phyloP scores from a whole-genome alignment of 2,888 invertebrate species.

The Chrysomela aeneicollis region DNA sequence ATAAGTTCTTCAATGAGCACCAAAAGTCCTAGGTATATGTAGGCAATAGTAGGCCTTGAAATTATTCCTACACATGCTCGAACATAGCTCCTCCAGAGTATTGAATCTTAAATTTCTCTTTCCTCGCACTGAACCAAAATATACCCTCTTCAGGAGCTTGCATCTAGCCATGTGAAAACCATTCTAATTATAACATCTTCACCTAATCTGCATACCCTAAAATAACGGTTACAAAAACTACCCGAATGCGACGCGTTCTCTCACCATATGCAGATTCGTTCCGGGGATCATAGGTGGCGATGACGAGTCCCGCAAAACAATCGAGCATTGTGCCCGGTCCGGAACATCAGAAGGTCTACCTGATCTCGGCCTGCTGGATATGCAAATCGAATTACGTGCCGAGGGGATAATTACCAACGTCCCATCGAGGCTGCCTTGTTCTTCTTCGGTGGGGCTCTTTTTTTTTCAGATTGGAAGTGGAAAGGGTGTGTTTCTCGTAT shows the following conservation, averaged over 20 bases:
- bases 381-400: conserved; percentile 54
- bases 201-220: conserved; percentile 19
- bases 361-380: conserved; percentile 42
- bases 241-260: conserved; percentile 18
- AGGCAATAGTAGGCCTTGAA: no score
- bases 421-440: conserved; percentile 35
- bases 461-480: background rate
- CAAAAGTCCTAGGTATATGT: no score
- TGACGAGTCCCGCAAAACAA: conserved; percentile 54
- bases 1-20: no score
- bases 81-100: no score
- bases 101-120: no score
- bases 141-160: background rate
- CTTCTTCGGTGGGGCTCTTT: conserved; percentile 17
- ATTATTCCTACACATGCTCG: no score
- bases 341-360: conserved; percentile 47
- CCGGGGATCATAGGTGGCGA: conserved; percentile 55
- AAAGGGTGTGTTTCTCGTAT: conserved; percentile 23
- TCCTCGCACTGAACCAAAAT: no score
- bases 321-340: conserved; percentile 46
- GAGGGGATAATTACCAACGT: conserved; percentile 51
- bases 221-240: conserved; percentile 28
- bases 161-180: conserved; percentile 4
- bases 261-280: conserved; percentile 58
- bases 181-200: conserved; percentile 21